A percentile compares a stretch with the other conserved stretches of the same genome.
These are phyloP conservation scores for Phortica variegata DNA, from an alignment of 1,140 invertebrate genomes.

Conservation along the genomic window DNA sequence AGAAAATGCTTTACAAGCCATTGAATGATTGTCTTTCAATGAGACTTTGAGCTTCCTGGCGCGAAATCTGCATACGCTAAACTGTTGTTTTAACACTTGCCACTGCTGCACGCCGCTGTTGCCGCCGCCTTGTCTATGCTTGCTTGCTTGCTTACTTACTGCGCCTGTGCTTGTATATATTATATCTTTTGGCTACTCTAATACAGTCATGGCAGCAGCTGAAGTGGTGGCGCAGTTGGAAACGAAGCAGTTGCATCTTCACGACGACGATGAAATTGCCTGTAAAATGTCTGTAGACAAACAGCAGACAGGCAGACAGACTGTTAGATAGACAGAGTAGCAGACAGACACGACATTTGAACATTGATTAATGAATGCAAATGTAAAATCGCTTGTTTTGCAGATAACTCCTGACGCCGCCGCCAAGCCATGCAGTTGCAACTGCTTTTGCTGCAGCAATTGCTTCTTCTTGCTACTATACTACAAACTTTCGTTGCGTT, in stretches of 20 bases:
- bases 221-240: neutral
- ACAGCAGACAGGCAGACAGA: too few relatives aligned
- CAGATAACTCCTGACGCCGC: too few relatives aligned
- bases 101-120: too few relatives aligned
- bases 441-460: neutral
- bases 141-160: neutral
- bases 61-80: constrained; percentile 3
- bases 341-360: too few relatives aligned
- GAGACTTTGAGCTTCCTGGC: neutral
- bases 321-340: too few relatives aligned
- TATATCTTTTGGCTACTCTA: neutral
- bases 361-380: too few relatives aligned
- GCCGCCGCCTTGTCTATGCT: neutral
- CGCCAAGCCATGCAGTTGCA: too few relatives aligned
- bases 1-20: neutral
- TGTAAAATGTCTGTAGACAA: too few relatives aligned
- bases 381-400: too few relatives aligned
- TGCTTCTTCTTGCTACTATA: neutral
- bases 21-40: constrained; percentile 1
- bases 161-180: neutral
- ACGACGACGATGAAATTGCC: too few relatives aligned
- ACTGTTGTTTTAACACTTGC: constrained; percentile 3
- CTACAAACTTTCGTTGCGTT: neutral
- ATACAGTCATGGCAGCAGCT: neutral
- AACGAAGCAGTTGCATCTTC: neutral